phyloP scores from a whole-genome alignment of 2,797 vertebrate genomes.

The Xyrichtys novacula region DNA sequence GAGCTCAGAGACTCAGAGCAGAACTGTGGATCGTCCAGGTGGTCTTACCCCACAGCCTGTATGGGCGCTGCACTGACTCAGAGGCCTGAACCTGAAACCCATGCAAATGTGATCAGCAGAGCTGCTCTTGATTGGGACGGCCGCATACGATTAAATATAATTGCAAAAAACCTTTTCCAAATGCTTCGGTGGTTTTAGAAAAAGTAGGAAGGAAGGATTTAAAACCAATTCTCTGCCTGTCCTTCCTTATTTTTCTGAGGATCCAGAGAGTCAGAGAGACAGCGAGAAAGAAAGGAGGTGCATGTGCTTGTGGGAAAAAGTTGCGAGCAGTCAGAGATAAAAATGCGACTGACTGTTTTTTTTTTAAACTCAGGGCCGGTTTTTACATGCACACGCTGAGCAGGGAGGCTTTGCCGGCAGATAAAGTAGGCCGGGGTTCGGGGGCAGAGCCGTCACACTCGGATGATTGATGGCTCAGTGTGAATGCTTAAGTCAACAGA shows the following conservation, averaged over 20 bases:
- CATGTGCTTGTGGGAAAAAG: constrained; percentile 30
- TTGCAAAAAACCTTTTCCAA: constrained; percentile 84
- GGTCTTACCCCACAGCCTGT: constrained; percentile 74
- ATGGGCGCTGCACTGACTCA: constrained; percentile 66
- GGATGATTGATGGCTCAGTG: constrained; percentile 86
- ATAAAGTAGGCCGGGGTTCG: constrained; percentile 74
- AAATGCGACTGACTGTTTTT: constrained; percentile 44
- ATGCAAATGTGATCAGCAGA: constrained; percentile 85
- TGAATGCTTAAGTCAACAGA: constrained; percentile 87
- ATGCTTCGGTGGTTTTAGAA: constrained; percentile 76
- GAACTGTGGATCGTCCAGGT: constrained; percentile 75
- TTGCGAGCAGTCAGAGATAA: constrained; percentile 30
- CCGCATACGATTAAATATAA: constrained; percentile 87
- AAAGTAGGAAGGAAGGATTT: constrained; percentile 80
- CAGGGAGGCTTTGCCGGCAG: constrained; percentile 73
- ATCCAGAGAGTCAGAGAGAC: background rate
- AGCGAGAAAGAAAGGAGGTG: constrained; percentile 29
- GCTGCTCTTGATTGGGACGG: constrained; percentile 82
- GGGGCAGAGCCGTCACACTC: constrained; percentile 79
- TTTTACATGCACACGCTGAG: constrained; percentile 71
- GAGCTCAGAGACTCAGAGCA: constrained; percentile 20
- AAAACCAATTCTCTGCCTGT: constrained; percentile 71
- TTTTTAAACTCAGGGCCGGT: constrained; percentile 72
- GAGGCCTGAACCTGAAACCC: constrained; percentile 84
- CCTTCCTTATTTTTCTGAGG: background rate